Evolutionary conservation across 2,888 invertebrate genomes (phyloP).

Genomic region (Caenorhabditis sp.): DNA sequence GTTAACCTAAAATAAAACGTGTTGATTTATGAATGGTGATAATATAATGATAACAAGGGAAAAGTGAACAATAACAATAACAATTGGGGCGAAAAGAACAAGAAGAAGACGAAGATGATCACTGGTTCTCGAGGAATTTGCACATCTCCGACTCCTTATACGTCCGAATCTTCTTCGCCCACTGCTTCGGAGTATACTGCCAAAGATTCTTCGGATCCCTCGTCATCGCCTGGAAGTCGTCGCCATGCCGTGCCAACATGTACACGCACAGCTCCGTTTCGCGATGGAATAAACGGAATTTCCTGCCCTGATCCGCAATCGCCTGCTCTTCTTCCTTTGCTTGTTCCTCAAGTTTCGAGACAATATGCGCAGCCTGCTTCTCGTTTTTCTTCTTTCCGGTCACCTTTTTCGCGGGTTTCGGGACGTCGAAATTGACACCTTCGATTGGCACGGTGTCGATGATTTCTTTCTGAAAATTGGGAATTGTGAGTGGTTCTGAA

Average conservation of each 20-base stretch:
- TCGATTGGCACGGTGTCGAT: conserved; percentile 69
- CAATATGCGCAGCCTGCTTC: conserved; percentile 60
- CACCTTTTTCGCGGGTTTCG: conserved; percentile 50
- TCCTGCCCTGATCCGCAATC: conserved; percentile 59
- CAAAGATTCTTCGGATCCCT: conserved; percentile 78
- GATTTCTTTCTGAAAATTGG: conserved; percentile 60
- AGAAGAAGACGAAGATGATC: not conserved
- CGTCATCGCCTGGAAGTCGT: conserved; percentile 80
- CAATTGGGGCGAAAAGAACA: conserved; percentile 15
- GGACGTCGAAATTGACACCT: conserved; percentile 47
- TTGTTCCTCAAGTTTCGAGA: conserved; percentile 66
- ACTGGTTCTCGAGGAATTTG: conserved; percentile 51
- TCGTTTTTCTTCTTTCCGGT: conserved; percentile 55
- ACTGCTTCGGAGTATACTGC: conserved; percentile 79
- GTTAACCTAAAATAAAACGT: not conserved
- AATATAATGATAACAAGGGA: conserved; percentile 25
- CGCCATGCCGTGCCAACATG: conserved; percentile 76
- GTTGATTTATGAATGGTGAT: conserved; percentile 9
- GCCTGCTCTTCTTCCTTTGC: conserved; percentile 61
- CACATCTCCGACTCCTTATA: conserved; percentile 72
- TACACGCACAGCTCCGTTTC: conserved; percentile 78
- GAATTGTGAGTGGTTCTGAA: not conserved
- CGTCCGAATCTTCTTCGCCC: conserved; percentile 74
- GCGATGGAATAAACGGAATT: conserved; percentile 67
- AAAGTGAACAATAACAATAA: conserved; percentile 51